Base-by-base conservation (phyloP, 2,888 invertebrate genomes). In the Julus scandinavius region DNA sequence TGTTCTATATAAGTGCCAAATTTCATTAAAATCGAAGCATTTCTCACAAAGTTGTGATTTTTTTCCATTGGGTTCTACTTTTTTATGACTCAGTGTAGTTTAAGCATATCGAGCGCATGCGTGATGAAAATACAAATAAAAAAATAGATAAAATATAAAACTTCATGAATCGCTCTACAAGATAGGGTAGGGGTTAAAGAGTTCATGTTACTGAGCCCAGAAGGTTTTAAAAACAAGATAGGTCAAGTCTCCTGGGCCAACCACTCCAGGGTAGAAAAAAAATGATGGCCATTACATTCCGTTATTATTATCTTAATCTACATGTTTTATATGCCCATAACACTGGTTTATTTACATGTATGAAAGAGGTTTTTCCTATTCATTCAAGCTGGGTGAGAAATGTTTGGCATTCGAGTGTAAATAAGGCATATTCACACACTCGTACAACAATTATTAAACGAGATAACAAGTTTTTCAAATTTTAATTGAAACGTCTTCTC, bases 281-380 rank as follows among this genome's bases (percentile, higher is more conserved):
- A 80, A 38, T 80, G 80, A 80, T 38, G 80, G 80, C 80, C 80
- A 80, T 80, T 80, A 80, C 29, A 80, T 80, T 80, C 80, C 80
- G 80, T 80, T 80, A 80, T 80, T 80, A 80, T 80, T 80, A 80
- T 80, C 80, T 80, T 80, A 80, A 80, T 80, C 80, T 80, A 40
- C 80, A 80, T 80, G 80, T 80, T 80, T 80, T 80, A 80, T 80
- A 80, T 80, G 80, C 80, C 80, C 80, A 80, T 80, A 80, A 80
- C 80, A 80, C 80, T 80, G 80, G 80, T 80, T 80, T 80, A 80
- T 80, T 80, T 80, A 80, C 80, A 80, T 80, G 80, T 80, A 38
- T 38, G 38, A 11, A 29, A 80, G 80, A 80, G 80, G 80, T 38
- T 38, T 40, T 80, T 80, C 15, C 38, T 80, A 45, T 63, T 40